Conservation (phyloP, 2,888 invertebrate species). For the Pharmacophagus antenor region DNA sequence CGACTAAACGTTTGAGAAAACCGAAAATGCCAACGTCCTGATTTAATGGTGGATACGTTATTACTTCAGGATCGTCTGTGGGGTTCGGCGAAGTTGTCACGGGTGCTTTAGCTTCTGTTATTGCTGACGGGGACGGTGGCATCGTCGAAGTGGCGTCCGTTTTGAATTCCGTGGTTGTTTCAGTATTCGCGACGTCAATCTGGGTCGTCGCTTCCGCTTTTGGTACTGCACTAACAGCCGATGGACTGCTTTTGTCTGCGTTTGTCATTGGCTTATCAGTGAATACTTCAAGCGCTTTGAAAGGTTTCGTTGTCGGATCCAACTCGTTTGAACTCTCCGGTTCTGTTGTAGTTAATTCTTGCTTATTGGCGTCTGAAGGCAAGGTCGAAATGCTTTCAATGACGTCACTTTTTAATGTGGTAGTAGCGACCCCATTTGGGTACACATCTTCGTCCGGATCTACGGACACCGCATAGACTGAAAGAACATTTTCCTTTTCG, state of each 20-base stretch:
- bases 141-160: conserved; percentile 63
- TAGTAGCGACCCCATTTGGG: conserved; percentile 38
- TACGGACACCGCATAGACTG: conserved; percentile 53
- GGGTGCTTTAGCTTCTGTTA: conserved; percentile 43
- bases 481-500: conserved; percentile 49
- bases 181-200: conserved; percentile 54
- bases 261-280: conserved; percentile 46
- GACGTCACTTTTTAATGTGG: conserved; percentile 46
- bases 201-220: conserved; percentile 51
- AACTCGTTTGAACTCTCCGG: conserved; percentile 49
- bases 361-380: conserved; percentile 51
- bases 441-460: conserved; percentile 42
- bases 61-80: conserved; percentile 55
- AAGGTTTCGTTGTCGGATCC: conserved; percentile 61
- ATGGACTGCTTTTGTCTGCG: conserved; percentile 41
- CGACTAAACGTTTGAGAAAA: conserved; percentile 83
- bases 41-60: conserved; percentile 65
- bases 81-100: conserved; percentile 45
- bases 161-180: conserved; percentile 63
- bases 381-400: conserved; percentile 69
- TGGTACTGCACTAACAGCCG: conserved; percentile 36
- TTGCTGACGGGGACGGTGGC: conserved; percentile 50
- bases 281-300: conserved; percentile 68
- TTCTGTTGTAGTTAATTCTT: conserved; percentile 46
- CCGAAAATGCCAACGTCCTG: conserved; percentile 76